Conservation (phyloP, 2,113 vertebrate species). For the Lota lota region DNA sequence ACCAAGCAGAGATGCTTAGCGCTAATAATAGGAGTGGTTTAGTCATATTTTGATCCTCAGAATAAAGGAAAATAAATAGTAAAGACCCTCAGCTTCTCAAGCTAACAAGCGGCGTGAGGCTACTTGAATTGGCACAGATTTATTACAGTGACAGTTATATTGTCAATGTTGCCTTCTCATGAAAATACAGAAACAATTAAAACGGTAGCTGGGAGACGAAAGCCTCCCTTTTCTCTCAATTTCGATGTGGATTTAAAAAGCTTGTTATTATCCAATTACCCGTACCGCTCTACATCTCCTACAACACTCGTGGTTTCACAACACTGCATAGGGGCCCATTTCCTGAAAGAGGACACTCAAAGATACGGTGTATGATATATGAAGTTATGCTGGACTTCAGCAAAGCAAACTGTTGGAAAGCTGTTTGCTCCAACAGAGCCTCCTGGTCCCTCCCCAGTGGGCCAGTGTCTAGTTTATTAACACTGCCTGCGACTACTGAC, state of each 20-base stretch:
- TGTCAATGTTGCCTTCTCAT: neutral
- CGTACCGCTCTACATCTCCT: neutral
- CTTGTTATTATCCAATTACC: slow-evolving; percentile 21
- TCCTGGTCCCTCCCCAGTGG: no score
- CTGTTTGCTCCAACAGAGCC: neutral
- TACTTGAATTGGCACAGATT: neutral
- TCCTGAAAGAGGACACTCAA: neutral
- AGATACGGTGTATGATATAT: neutral
- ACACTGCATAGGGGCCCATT: neutral
- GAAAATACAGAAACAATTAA: neutral
- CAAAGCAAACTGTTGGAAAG: neutral
- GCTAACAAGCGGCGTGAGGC: neutral
- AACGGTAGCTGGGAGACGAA: neutral
- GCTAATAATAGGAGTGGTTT: slow-evolving; percentile 40
- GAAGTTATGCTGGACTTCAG: neutral
- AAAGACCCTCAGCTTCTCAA: neutral
- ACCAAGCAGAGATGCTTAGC: neutral
- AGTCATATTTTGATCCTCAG: slow-evolving; percentile 27
- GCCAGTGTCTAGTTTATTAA: no score
- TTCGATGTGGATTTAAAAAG: neutral
- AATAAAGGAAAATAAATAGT: neutral
- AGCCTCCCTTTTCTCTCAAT: neutral
- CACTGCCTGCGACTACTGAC: no score
- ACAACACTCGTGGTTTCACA: slow-evolving; percentile 12
- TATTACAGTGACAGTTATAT: neutral